Percentiles rank a stretch among this genome's conserved stretches.
Conservation (phyloP, 2,888 invertebrate species). For the Heliconius ismenius region DNA sequence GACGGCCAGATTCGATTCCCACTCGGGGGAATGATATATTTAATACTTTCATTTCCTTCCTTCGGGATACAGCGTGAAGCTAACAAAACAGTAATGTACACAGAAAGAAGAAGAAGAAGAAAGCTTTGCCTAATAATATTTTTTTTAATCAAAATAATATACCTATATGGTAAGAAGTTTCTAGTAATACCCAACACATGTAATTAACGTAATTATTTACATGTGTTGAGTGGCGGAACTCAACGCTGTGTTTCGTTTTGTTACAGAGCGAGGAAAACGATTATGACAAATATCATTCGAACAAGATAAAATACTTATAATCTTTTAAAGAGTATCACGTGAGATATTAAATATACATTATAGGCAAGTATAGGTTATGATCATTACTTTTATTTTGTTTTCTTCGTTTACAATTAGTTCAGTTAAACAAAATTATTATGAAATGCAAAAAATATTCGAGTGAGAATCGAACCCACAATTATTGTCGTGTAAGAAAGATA, state of each 20-base stretch:
- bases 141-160: too few species aligned
- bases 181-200: too few species aligned
- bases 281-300: not conserved
- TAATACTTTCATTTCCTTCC: not conserved
- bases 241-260: not conserved
- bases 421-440: not conserved
- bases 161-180: too few species aligned
- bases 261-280: not conserved
- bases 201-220: not conserved
- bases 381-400: not conserved
- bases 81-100: too few species aligned
- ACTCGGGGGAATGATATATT: too few species aligned
- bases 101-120: too few species aligned
- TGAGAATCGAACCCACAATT: not conserved
- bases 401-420: not conserved
- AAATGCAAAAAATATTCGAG: not conserved
- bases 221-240: not conserved
- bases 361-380: not conserved
- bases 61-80: not conserved
- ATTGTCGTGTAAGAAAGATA: not conserved
- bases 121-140: too few species aligned
- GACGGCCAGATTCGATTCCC: too few species aligned
- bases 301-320: too few species aligned
- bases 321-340: not conserved
- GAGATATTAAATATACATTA: not conserved